Percentiles rank a stretch among this genome's conserved stretches.
phyloP scores from a whole-genome alignment of 2,888 invertebrate genomes.

The Xylota sylvarum region DNA sequence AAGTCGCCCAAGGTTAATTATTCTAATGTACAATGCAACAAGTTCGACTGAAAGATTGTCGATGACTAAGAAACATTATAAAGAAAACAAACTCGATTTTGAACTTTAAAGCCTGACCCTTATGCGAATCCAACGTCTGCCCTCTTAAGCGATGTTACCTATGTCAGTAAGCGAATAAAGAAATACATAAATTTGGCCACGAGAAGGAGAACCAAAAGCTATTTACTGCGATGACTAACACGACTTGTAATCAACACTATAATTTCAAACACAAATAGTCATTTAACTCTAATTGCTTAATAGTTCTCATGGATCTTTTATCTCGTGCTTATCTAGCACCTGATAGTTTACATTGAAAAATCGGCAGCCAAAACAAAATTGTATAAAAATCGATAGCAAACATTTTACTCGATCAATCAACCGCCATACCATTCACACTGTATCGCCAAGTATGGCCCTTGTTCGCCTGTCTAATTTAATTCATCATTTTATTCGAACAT shows the following conservation, averaged over 20 bases:
- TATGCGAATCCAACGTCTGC: no score
- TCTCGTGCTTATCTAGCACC: slow-evolving; percentile 15
- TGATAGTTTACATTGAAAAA: slow-evolving; percentile 33
- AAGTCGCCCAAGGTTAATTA: no score
- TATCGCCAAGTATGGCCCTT: slow-evolving; percentile 39
- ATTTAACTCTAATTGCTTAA: slow-evolving; percentile 1
- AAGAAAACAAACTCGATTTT: no score
- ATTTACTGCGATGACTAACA: background rate
- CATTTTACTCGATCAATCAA: slow-evolving; percentile 46
- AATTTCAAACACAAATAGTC: background rate
- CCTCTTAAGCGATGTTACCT: no score
- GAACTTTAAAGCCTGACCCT: no score
- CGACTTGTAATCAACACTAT: background rate
- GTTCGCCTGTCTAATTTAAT: slow-evolving; percentile 2
- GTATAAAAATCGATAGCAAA: slow-evolving; percentile 18
- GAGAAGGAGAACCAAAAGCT: background rate
- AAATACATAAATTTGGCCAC: no score
- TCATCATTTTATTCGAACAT: slow-evolving; percentile 24
- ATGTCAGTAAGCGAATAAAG: no score
- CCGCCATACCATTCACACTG: slow-evolving; percentile 4
- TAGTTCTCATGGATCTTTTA: background rate
- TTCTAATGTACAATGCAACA: no score
- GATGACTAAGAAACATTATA: no score
- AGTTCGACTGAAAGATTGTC: no score
- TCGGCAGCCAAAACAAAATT: slow-evolving; percentile 22